Conservation (phyloP, 1,140 invertebrate genomes). For the Micrasema longulum region DNA sequence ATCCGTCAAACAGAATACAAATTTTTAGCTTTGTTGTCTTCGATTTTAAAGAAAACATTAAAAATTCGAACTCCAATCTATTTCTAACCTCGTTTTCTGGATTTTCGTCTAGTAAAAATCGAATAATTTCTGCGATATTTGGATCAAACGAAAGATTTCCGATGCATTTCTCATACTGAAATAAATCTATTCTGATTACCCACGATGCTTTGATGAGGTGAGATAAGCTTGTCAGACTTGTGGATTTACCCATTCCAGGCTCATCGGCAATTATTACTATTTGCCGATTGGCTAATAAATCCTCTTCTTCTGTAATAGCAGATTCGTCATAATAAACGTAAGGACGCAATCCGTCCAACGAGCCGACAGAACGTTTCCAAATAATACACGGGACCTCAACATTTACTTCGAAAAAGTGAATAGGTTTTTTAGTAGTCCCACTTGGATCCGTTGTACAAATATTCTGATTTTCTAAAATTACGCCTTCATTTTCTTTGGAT, state of each 20-base stretch:
- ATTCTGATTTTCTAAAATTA: not conserved
- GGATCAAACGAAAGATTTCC: not conserved
- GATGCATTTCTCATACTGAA: not conserved
- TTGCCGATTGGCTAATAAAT: not conserved
- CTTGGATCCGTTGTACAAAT: not conserved
- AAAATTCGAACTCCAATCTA: too few relatives aligned
- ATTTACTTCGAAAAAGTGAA: constrained; percentile 6
- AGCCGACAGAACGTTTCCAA: not conserved
- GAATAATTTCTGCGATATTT: not conserved
- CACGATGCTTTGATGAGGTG: not conserved
- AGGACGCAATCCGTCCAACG: not conserved
- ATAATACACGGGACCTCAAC: not conserved
- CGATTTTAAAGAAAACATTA: too few relatives aligned
- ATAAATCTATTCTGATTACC: not conserved
- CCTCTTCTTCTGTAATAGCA: not conserved
- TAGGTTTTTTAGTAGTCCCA: not conserved
- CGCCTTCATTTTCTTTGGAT: not conserved
- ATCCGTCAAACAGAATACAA: constrained; percentile 2
- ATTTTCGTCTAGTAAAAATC: not conserved
- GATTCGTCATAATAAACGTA: not conserved
- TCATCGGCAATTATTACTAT: not conserved
- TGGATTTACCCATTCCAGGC: constrained; percentile 21
- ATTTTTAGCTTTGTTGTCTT: too few relatives aligned
- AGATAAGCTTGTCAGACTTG: not conserved
- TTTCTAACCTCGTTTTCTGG: too few relatives aligned